phyloP scores from a whole-genome alignment of 2,113 vertebrate genomes.

The Sturnira hondurensis region DNA sequence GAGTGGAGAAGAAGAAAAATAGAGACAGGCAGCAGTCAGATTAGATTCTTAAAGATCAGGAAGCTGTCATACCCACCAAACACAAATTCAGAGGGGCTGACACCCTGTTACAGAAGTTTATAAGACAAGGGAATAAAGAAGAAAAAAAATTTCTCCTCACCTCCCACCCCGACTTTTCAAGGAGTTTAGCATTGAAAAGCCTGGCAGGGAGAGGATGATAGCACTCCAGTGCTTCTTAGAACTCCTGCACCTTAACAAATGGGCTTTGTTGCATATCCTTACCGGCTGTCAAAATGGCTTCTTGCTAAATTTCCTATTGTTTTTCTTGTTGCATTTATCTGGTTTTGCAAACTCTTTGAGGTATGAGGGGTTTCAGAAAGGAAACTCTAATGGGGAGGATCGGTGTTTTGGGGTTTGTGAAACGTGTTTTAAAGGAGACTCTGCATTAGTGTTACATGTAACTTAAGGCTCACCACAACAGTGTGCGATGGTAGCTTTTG shows the following conservation, averaged over 20 bases:
- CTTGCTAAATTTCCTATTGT: conserved; percentile 51
- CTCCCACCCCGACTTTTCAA: neutral
- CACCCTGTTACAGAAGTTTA: neutral
- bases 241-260: neutral
- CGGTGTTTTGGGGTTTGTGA: neutral
- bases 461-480: neutral
- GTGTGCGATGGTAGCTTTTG: neutral
- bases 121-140: neutral
- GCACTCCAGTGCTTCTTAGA: neutral
- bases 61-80: neutral
- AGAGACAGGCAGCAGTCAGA: neutral
- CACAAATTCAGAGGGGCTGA: neutral
- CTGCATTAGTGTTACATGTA: neutral
- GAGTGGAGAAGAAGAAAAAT: neutral
- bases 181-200: neutral
- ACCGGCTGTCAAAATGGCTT: conserved; percentile 32
- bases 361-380: neutral
- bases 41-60: neutral
- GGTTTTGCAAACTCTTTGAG: conserved; percentile 38
- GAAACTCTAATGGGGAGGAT: neutral
- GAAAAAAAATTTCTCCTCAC: neutral
- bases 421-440: neutral
- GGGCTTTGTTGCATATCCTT: conserved; percentile 12
- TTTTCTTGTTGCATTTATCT: conserved; percentile 47
- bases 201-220: neutral